phyloP scores from a whole-genome alignment of 2,113 vertebrate genomes.

The Chrysochloris asiatica region DNA sequence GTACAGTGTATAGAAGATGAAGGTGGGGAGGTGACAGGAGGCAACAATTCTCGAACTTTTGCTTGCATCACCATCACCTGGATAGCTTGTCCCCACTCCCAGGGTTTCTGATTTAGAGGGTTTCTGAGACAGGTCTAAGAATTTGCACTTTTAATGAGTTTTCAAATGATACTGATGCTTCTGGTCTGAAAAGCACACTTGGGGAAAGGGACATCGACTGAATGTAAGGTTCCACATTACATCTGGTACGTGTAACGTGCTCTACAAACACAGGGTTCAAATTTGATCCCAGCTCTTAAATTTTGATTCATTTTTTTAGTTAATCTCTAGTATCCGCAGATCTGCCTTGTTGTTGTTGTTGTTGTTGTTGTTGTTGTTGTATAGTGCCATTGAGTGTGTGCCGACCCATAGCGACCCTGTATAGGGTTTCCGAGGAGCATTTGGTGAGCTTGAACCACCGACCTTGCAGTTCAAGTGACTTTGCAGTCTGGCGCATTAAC shows the following conservation, averaged over 20 bases:
- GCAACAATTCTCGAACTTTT: not conserved
- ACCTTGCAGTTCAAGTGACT: no score
- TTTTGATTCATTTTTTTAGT: no score
- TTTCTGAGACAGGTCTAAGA: not conserved
- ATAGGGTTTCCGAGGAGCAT: no score
- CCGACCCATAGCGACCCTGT: no score
- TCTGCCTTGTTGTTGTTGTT: no score
- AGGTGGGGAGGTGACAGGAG: not conserved
- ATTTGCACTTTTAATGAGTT: not conserved
- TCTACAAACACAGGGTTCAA: not conserved
- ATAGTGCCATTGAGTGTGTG: no score
- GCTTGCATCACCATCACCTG: not conserved
- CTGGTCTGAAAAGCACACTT: not conserved
- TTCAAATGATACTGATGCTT: not conserved
- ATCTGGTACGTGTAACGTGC: no score
- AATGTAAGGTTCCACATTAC: no score
- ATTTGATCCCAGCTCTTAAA: not conserved
- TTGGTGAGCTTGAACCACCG: no score
- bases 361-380: no score
- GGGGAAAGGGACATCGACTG: not conserved
- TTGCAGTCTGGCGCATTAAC: no score
- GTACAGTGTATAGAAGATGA: not conserved
- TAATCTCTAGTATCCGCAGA: not conserved
- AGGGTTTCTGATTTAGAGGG: not conserved
- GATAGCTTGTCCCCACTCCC: not conserved